Base-by-base conservation (phyloP, 2,797 vertebrate genomes). In the Coregonus suidteri region DNA sequence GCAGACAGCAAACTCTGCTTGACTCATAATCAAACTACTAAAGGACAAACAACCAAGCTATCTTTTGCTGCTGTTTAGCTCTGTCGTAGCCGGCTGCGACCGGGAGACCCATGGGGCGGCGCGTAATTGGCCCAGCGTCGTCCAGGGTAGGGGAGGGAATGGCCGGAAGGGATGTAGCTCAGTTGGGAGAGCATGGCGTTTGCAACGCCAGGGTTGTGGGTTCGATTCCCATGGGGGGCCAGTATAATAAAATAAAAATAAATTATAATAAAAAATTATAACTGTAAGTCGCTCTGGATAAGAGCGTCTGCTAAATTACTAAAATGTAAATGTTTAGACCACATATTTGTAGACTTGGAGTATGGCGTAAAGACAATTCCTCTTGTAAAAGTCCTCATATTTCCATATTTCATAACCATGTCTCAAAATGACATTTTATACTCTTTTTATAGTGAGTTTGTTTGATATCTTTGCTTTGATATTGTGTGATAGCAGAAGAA, bases 21-120 rank as follows among this genome's bases (percentile, higher is more conserved):
- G 16, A 69, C 67, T 69, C 67, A 70, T 70, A 70, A 47, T 41
- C 18, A 70, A 68, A 68, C 14, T 68, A 14, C 3, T 14, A 47
- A 47, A 47, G 11, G 13, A 68, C 3, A 9, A 14, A 68, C 30
- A 1, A 14, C 30, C 34, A 56, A 70, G 20, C 35, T 11, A 6
- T 20, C 13, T 37, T 37, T 4, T 41, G 18, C 68, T 47, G 1
- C 30, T 35, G 25, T 15, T 68, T 25, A 25, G 25, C 25, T 25
- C 25, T 25, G 25, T 25, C 25, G 25, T 25, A 25, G 25, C 25
- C 25, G 25, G 25, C 25, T 25, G 1, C 25, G 25, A 25, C 25
- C 25, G 1, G 25, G 25, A 25, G 25, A 25, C 25, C 25, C 25
- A 25, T 25, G 25, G 25, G 25, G 25, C 25, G 25, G 25, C 25